A percentile compares a stretch with the other conserved stretches of the same genome.
These are phyloP conservation scores for Myrmecobius fasciatus DNA, from an alignment of 2,113 vertebrate genomes.

Conservation along the genomic window DNA sequence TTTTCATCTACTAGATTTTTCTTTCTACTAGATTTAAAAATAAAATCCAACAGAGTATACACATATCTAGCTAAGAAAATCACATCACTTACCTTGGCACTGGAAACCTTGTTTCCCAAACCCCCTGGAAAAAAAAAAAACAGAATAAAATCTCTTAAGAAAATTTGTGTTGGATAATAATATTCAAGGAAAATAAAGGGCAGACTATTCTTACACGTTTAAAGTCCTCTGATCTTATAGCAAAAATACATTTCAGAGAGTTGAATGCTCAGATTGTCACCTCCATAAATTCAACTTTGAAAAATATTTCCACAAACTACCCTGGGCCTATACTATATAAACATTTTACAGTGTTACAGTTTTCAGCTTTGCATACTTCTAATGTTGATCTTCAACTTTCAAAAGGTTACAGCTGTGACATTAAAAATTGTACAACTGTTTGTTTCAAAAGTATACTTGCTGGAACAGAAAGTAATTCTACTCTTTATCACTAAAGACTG, in stretches of 20 bases:
- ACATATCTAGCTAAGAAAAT: constrained; percentile 9
- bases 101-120: constrained; percentile 90
- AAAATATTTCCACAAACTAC: background rate
- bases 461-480: background rate
- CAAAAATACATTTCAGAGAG: background rate
- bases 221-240: constrained; percentile 62
- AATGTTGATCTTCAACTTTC: constrained; percentile 7
- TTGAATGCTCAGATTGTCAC: background rate
- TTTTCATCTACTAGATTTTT: too few species aligned
- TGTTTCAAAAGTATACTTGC: background rate
- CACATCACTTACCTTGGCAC: constrained; percentile 87
- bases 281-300: background rate
- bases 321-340: background rate
- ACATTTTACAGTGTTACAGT: background rate
- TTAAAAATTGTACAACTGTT: background rate
- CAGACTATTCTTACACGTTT: constrained; percentile 46
- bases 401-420: background rate
- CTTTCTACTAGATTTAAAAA: constrained; percentile 56
- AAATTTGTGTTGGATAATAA: constrained; percentile 13
- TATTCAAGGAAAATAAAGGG: constrained; percentile 37
- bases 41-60: background rate
- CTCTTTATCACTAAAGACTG: constrained; percentile 21
- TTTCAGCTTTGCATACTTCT: background rate
- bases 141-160: constrained; percentile 69
- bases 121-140: constrained; percentile 84